These are phyloP conservation scores for Forficula auricularia DNA, from an alignment of 1,140 invertebrate species.

Conservation along the genomic window DNA sequence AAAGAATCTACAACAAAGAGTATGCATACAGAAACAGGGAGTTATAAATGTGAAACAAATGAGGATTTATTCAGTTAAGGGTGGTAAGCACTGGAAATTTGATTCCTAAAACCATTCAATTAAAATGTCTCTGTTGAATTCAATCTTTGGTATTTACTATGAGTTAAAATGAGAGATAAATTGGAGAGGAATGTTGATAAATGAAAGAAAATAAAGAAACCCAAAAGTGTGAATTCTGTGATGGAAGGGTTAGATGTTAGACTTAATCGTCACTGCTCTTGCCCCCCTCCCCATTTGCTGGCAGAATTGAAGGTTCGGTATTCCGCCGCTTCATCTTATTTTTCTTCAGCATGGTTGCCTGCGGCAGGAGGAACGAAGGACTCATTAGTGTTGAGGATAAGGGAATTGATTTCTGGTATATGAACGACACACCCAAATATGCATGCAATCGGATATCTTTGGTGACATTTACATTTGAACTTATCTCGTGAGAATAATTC, in stretches of 20 bases:
- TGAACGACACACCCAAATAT: too few relatives aligned
- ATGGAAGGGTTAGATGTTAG: conserved; percentile 11
- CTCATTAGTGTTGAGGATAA: conserved; percentile 3
- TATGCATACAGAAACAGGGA: neutral
- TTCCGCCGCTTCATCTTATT: conserved; percentile 85
- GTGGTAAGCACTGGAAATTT: neutral
- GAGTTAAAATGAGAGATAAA: too few relatives aligned
- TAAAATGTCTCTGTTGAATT: too few relatives aligned
- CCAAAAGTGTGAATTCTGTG: neutral
- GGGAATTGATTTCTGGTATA: neutral
- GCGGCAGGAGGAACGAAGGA: conserved; percentile 14
- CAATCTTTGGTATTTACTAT: too few relatives aligned
- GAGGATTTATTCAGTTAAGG: neutral
- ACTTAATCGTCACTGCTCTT: conserved; percentile 38
- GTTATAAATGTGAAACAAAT: neutral
- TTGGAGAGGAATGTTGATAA: too few relatives aligned
- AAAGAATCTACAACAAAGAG: neutral
- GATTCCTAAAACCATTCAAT: neutral
- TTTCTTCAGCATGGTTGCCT: conserved; percentile 84
- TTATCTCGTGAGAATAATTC: too few relatives aligned
- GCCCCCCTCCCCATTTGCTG: conserved; percentile 44
- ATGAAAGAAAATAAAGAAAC: neutral
- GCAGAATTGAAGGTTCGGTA: conserved; percentile 63
- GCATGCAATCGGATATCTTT: too few relatives aligned
- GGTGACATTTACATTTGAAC: too few relatives aligned